Evolutionary conservation across 2,888 invertebrate species (phyloP).

Genomic region (Cartodere bifasciata): DNA sequence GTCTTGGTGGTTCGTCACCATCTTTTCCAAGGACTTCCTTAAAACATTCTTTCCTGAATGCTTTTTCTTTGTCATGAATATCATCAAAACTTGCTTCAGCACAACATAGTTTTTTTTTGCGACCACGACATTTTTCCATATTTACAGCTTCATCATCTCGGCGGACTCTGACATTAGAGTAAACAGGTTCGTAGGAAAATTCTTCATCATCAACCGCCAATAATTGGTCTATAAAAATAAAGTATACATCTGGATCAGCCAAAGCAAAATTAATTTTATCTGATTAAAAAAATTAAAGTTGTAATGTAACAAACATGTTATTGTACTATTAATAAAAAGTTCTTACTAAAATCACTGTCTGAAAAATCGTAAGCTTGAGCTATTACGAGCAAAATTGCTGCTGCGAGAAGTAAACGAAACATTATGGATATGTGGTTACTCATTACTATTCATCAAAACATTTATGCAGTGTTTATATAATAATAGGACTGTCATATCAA

Average conservation of each 20-base stretch:
- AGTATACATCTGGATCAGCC: no score
- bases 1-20: conserved; percentile 11
- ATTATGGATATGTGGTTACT: no score
- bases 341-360: conserved; percentile 30
- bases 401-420: no score
- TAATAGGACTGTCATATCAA: no score
- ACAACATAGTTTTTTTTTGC: conserved; percentile 25
- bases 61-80: conserved; percentile 23
- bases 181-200: conserved; percentile 14
- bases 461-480: no score
- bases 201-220: conserved; percentile 26
- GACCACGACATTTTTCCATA: conserved; percentile 24
- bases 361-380: conserved; percentile 29
- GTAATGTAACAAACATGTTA: no score
- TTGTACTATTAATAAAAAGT: no score
- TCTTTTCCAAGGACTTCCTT: conserved; percentile 25
- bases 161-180: conserved; percentile 16
- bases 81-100: conserved; percentile 24
- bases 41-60: conserved; percentile 26
- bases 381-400: no score
- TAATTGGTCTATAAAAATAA: conserved; percentile 22
- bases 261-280: no score
- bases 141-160: conserved; percentile 24
- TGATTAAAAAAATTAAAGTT: no score
- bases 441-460: no score